These are phyloP conservation scores for Pseudachorutes palmiensis DNA, from an alignment of 1,140 invertebrate species.

Conservation along the genomic window DNA sequence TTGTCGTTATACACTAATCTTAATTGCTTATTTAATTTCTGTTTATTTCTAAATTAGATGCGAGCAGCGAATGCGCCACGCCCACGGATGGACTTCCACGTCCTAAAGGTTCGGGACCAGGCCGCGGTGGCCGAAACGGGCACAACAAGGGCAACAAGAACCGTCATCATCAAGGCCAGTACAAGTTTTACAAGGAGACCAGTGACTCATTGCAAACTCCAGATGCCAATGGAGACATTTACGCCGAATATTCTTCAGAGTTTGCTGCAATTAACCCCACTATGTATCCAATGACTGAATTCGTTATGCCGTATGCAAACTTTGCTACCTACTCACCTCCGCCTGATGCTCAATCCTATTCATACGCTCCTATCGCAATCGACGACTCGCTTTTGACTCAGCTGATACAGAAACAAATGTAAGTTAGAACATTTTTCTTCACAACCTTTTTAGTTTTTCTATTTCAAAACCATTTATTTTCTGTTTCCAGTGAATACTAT, in stretches of 20 bases:
- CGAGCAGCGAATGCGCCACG: slow-evolving; percentile 1
- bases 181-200: slow-evolving; percentile 5
- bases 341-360: slow-evolving; percentile 7
- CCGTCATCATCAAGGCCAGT: not conserved
- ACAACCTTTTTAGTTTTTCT: no score
- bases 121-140: not conserved
- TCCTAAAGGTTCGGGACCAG: not conserved
- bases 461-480: no score
- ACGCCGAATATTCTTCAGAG: not conserved
- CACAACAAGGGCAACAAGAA: not conserved
- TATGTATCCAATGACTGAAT: slow-evolving; percentile 7
- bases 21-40: not conserved
- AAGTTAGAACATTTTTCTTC: slow-evolving; percentile 16
- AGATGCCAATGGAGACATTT: not conserved
- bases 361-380: not conserved
- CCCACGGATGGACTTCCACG: slow-evolving; percentile 4
- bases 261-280: not conserved
- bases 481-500: slow-evolving; percentile 95
- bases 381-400: slow-evolving; percentile 12
- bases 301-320: slow-evolving; percentile 2
- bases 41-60: slow-evolving; percentile 8
- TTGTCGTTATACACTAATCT: not conserved
- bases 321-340: slow-evolving; percentile 2
- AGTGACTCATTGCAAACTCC: not conserved
- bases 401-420: slow-evolving; percentile 28